Conservation (phyloP, 2,888 invertebrate genomes). For the Phengaris arion region DNA sequence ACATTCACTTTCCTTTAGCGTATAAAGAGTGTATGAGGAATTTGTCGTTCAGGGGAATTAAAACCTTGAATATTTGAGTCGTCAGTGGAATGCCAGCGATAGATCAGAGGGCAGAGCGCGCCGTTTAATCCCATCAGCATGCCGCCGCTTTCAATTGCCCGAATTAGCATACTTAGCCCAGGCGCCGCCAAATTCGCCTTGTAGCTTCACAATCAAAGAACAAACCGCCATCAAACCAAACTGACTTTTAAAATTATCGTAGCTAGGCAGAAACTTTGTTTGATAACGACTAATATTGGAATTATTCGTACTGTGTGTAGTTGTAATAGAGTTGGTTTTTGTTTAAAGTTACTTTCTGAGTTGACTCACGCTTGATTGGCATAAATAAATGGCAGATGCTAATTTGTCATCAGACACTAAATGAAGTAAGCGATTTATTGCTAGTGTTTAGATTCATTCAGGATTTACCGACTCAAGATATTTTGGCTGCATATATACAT, state of each 20-base stretch:
- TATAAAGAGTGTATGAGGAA: background rate
- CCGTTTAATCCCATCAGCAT: constrained; percentile 45
- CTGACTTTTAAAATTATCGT: background rate
- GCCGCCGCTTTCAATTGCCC: constrained; percentile 60
- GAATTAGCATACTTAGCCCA: constrained; percentile 68
- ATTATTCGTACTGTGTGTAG: background rate
- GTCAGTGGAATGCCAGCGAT: constrained; percentile 28
- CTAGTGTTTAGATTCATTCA: background rate
- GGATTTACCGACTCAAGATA: no score
- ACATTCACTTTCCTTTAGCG: no score
- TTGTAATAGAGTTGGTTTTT: constrained; percentile 38
- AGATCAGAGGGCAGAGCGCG: constrained; percentile 17
- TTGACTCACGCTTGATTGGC: constrained; percentile 61
- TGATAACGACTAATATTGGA: background rate
- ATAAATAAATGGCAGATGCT: constrained; percentile 65
- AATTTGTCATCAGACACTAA: constrained; percentile 52
- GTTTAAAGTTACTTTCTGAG: constrained; percentile 46
- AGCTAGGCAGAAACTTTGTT: background rate
- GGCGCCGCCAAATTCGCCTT: constrained; percentile 66
- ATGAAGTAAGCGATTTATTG: constrained; percentile 7
- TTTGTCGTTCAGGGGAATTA: constrained; percentile 5
- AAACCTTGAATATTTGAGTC: constrained; percentile 26
- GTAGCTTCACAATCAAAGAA: constrained; percentile 58
- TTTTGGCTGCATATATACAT: no score
- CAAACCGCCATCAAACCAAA: constrained; percentile 41